Evolutionary conservation across 2,113 vertebrate genomes (phyloP).

Genomic region (Stomatorhinus ivindoensis): DNA sequence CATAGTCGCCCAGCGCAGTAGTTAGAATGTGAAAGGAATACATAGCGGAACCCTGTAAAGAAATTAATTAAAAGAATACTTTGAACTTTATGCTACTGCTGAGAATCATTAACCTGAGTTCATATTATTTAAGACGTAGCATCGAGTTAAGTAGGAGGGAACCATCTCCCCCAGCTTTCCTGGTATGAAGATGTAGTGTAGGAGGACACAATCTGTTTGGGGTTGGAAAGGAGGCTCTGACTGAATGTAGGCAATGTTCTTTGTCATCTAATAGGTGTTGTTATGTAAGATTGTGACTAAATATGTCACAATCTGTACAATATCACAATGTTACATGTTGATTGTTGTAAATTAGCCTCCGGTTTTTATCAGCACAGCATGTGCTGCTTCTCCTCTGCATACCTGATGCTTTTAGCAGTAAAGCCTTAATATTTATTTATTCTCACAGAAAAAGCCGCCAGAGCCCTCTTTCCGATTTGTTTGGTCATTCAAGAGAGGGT

Average conservation of each 20-base stretch:
- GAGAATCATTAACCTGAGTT: constrained; percentile 7
- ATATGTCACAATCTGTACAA: constrained; percentile 10
- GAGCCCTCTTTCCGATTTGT: background rate
- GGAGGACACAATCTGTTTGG: constrained; percentile 14
- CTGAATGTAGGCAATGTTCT: constrained; percentile 9
- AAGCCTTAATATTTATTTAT: background rate
- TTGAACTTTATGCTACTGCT: background rate
- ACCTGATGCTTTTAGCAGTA: background rate
- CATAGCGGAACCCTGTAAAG: background rate
- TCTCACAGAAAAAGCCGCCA: background rate
- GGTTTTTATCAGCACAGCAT: background rate
- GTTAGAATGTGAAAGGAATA: background rate
- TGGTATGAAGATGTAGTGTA: background rate
- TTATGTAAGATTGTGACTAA: constrained; percentile 11
- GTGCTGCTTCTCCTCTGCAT: background rate
- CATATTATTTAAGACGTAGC: background rate
- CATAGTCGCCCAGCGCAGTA: background rate
- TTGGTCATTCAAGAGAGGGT: background rate
- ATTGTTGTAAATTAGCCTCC: background rate
- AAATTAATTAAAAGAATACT: constrained; percentile 1
- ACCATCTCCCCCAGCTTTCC: background rate
- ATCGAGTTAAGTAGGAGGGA: background rate
- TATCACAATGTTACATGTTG: constrained; percentile 1
- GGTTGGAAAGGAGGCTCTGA: background rate
- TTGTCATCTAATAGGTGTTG: background rate